A percentile compares a stretch with the other conserved stretches of the same genome.
phyloP scores from a whole-genome alignment of 2,888 invertebrate genomes.

The Sminthurides aquaticus region DNA sequence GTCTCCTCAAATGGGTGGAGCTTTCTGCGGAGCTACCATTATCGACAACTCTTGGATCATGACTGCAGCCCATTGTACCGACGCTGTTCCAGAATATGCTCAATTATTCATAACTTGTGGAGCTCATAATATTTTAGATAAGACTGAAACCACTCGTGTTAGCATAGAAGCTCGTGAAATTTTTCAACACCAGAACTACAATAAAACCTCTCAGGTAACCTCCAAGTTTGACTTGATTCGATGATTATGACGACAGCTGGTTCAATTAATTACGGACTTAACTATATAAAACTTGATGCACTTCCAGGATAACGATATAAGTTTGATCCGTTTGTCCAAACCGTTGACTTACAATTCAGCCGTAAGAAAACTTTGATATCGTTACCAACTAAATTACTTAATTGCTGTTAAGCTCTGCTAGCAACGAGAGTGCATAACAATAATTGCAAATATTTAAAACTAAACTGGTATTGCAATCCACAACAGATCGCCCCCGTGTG shows the following conservation, averaged over 20 bases:
- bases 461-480: too few relatives aligned
- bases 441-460: too few relatives aligned
- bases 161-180: constrained; percentile 23
- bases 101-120: constrained; percentile 21
- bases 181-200: constrained; percentile 30
- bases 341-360: constrained; percentile 26
- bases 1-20: background rate
- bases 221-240: background rate
- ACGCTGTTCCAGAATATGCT: constrained; percentile 6
- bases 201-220: constrained; percentile 24
- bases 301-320: constrained; percentile 31
- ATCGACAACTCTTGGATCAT: constrained; percentile 27
- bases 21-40: constrained; percentile 34
- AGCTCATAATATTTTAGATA: constrained; percentile 27
- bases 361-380: too few relatives aligned
- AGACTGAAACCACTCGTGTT: constrained; percentile 17
- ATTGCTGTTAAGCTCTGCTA: too few relatives aligned
- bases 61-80: constrained; percentile 39
- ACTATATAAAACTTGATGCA: too few relatives aligned
- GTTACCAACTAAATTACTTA: too few relatives aligned
- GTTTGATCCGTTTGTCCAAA: constrained; percentile 25
- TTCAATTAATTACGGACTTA: too few relatives aligned
- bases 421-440: too few relatives aligned
- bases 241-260: too few relatives aligned
- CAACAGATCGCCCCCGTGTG: constrained; percentile 31